Evolutionary conservation across 1,140 invertebrate species (phyloP).

Genomic region (Sarcophaga peregrina): DNA sequence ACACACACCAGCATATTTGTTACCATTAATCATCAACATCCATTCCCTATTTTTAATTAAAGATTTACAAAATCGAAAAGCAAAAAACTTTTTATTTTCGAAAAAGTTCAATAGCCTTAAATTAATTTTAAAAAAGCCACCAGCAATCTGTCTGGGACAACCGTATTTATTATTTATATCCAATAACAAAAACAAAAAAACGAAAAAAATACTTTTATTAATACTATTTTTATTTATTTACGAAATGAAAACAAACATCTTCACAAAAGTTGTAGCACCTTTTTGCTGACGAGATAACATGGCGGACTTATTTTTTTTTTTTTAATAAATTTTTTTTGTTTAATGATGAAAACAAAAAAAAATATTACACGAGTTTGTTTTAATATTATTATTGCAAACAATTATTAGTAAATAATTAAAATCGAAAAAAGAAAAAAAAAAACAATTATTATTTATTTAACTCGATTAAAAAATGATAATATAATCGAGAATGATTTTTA

Average conservation of each 20-base stretch:
- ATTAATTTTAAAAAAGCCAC: background rate
- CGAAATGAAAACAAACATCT: background rate
- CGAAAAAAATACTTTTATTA: too few species aligned
- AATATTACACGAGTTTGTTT: too few species aligned
- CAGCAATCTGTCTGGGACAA: background rate
- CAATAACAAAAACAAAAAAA: background rate
- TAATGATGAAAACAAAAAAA: too few species aligned
- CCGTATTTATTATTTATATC: background rate
- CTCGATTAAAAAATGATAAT: too few species aligned
- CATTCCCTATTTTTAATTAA: background rate
- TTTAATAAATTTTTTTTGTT: background rate
- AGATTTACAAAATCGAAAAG: background rate
- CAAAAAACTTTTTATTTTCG: background rate
- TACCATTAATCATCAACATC: background rate
- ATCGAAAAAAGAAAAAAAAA: too few species aligned
- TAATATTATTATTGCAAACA: too few species aligned
- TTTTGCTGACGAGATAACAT: background rate
- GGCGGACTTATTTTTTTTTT: background rate
- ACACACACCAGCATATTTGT: background rate
- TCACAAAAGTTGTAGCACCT: background rate
- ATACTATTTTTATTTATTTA: too few species aligned
- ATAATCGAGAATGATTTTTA: too few species aligned
- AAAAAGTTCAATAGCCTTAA: slow-evolving; percentile 1
- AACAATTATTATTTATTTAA: too few species aligned
- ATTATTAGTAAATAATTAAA: too few species aligned